These are phyloP conservation scores for Premnoplex brunnescens DNA, from an alignment of 2,797 vertebrate species.

Conservation along the genomic window DNA sequence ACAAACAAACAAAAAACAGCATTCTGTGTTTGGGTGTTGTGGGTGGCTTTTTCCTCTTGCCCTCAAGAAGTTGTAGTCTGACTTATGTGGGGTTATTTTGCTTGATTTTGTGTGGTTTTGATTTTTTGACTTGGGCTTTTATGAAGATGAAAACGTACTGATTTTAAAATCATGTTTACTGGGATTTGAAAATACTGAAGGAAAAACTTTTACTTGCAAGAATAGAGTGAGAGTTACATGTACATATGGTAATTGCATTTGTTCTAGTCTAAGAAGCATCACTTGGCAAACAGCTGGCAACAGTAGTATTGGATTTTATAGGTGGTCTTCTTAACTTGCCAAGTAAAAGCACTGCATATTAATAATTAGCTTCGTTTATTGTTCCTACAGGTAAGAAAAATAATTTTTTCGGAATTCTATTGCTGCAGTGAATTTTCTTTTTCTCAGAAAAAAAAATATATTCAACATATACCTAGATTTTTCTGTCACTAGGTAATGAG, in stretches of 20 bases:
- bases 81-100: accelerated
- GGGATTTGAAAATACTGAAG: neutral
- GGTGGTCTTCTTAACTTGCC: neutral
- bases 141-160: accelerated
- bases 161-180: neutral
- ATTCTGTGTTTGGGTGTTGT: neutral
- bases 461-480: neutral
- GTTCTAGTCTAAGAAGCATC: neutral
- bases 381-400: neutral
- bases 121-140: neutral
- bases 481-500: neutral
- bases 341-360: neutral
- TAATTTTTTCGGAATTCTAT: neutral
- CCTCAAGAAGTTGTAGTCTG: neutral
- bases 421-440: neutral
- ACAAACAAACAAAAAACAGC: neutral
- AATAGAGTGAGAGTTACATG: accelerated
- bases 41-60: neutral
- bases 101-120: neutral
- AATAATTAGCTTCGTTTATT: neutral
- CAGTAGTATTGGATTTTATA: neutral
- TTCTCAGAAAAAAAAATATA: neutral
- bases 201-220: neutral
- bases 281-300: neutral
- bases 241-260: neutral